Base-by-base conservation (phyloP, 1,140 invertebrate species). In the Drosophila nannoptera region DNA sequence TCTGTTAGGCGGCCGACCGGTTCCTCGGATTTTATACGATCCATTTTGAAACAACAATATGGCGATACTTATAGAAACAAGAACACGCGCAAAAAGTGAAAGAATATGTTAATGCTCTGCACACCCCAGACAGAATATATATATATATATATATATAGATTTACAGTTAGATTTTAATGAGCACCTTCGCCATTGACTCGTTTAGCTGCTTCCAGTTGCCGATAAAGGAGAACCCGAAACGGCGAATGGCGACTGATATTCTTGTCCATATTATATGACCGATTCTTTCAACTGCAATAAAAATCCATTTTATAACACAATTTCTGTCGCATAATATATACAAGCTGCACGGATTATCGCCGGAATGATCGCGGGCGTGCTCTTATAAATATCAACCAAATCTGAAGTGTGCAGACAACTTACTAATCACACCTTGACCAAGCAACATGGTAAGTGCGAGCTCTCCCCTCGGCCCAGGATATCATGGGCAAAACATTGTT, bases 371-470 rank as follows among this genome's bases (percentile, higher is more conserved):
- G n/a, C 40, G 12, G 40, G 48, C 50, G 59, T 14, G 22, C 58
- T 48, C 59, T 45, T 80, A 80, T 80, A 80, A 80, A 80, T 80
- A 80, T 48, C 52, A 52, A 80, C 73, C 64, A 35, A 67, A 35
- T 31, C 0, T n/a, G 32, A 14, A 46, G 14, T 22, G 56, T 62
- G 54, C 33, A 54, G 54, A 60, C 69, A 80, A 69, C 69, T 76
- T 63, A 63, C 69, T 63, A 59, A 31, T 58, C 46, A 11, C 32
- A 54, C 61, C 66, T 74, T 54, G 50, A 50, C 42, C 43, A 78
- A 81, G 64, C 77, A 81, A 77, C 77, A 81, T 81, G 77, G 77
- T 81, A 45, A 64, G 77, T 72, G 58, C 12, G 14, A 53, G 60
- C 71, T 54, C 7, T 43, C 4, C 1, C 8, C 42, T 49, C 36